Percentiles rank a stretch among this genome's conserved stretches.
Conservation (phyloP, 2,797 vertebrate genomes). For the Labeo calbasu region DNA sequence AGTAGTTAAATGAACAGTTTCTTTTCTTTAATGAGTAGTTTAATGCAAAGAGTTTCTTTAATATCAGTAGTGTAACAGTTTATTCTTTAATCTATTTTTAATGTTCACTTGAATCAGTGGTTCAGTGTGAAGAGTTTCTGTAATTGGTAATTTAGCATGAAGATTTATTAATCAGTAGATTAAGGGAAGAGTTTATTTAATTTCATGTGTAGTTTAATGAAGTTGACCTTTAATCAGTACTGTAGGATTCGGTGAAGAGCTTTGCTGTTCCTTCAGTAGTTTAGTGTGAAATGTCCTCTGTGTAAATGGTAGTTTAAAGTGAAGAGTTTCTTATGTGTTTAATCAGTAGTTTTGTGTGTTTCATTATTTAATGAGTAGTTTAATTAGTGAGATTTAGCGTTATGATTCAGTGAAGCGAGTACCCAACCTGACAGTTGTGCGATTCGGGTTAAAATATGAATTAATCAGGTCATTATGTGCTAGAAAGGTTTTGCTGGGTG, state of each 20-base stretch:
- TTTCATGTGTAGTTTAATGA: too few relatives aligned
- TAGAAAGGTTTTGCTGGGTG: too few relatives aligned
- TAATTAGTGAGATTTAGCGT: background rate
- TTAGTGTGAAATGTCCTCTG: background rate
- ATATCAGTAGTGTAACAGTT: background rate
- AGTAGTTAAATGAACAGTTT: background rate
- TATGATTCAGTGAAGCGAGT: background rate
- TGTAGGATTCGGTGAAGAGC: background rate
- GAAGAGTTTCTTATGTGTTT: too few relatives aligned
- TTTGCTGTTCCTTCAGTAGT: background rate
- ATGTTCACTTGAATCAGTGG: too few relatives aligned
- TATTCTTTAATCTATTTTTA: background rate
- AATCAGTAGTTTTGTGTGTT: too few relatives aligned
- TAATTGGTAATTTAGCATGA: background rate
- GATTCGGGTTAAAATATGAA: background rate
- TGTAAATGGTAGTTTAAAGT: background rate
- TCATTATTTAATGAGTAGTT: background rate
- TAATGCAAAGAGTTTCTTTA: background rate
- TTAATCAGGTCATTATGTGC: background rate
- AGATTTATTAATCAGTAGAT: background rate
- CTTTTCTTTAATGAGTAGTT: background rate
- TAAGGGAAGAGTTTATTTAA: too few relatives aligned
- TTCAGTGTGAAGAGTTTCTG: background rate
- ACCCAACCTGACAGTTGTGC: background rate
- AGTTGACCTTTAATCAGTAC: background rate